Evolutionary conservation across 2,888 invertebrate species (phyloP), one percentile per base, ranked within the genome.

Genomic region (Morinoia aosen): DNA sequence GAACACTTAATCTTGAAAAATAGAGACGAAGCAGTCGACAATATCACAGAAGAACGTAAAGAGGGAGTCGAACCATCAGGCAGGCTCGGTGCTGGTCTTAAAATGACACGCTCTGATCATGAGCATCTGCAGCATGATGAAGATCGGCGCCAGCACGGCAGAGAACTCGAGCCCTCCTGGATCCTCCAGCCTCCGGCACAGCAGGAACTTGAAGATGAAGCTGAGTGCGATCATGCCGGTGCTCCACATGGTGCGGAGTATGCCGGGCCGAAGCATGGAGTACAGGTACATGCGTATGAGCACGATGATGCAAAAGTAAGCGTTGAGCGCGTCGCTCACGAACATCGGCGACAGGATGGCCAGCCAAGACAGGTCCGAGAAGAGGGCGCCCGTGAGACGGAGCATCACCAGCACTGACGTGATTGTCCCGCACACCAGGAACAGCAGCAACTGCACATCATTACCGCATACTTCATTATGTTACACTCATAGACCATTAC

Each of bases 301-400:
- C 96, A 99, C 98, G 97, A 99, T 99, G 95, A 99, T 98, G 97
- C 99, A 99, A 97, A 99, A 99, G 97, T 99, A 99, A 58, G 98
- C 98, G 97, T 99, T 99, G 97, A 99, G 98, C 58, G 98, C 99
- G 97, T 99, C 99, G 97, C 98, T 98, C 88, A 98, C 98, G 97
- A 99, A 99, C 76, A 99, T 97, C 0, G 99, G 99, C 40, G 98
- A 98, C 97, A 99, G 99, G 95, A 99, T 98, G 96, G 98, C 98
- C 98, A 98, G 99, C 99, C 99, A 99, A 96, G 98, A 98, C 91
- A 98, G 97, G 19, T 97, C 97, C 0, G 96, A 90, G 8, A 97
- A 97, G 95, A 97, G 97, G 40, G 98, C 98, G 76, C 94, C 88
- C 97, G 98, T 98, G 97, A 98, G 98, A 97, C 98, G 98, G 88